Base-by-base conservation (phyloP, 2,797 vertebrate genomes). In the Macropodus opercularis region DNA sequence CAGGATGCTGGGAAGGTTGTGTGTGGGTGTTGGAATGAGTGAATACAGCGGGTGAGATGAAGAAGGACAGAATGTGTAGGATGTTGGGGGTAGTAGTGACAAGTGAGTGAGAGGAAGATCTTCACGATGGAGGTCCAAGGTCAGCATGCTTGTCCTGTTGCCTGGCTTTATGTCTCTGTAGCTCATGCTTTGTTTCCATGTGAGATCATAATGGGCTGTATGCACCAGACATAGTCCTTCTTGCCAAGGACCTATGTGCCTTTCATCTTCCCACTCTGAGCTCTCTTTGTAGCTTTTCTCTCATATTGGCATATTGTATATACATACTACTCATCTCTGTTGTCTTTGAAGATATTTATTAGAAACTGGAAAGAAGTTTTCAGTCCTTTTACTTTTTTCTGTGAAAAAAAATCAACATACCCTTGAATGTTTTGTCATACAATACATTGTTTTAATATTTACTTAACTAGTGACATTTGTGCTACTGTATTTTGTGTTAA, bases 161-260 rank as follows among this genome's bases (percentile, higher is more conserved):
- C 48, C 42, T 60, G 19, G 12, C 51, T 69, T 79, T 84, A 84
- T 85, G 71, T 86, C 67, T 81, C 44, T 51, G 50, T 52, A 39
- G 67, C 39, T 51, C 75, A 64, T 75, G 69, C 76, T 73, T 67
- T 47, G 72, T 74, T 85, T 78, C 66, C 80, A 79, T 72, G 17
- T 77, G 69, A n/a, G n/a, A n/a, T n/a, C n/a, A n/a, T n/a, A n/a
- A n/a, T n/a, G n/a, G n/a, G n/a, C n/a, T 60, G n/a, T n/a, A n/a
- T n/a, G n/a, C 55, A 51, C 55, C 72, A 80, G 61, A 69, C 59
- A 53, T 23, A 2, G 55, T 14, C 21, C 68, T 65, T 66, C 22
- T 52, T 63, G 84, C 67, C 73, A 67, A 66, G 49, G 64, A 51
- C 59, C 75, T 58, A 56, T 55, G 73, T 72, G 26, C 34, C 34